Base-by-base conservation (phyloP, 2,888 invertebrate genomes). In the Phortica magna region DNA sequence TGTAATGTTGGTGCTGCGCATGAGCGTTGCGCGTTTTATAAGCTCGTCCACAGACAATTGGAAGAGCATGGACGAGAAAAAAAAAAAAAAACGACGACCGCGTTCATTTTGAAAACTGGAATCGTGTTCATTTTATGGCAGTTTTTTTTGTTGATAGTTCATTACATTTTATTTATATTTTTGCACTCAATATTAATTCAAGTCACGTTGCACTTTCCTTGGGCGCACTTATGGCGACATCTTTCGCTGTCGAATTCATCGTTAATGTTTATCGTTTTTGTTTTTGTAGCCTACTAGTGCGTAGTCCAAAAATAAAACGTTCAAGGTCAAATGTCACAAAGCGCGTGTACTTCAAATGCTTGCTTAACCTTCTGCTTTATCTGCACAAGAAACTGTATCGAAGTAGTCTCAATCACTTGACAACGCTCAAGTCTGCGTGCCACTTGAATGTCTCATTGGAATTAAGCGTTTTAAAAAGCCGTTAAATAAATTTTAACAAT, bases 1-100 rank as follows among this genome's bases (percentile, higher is more conserved):
- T 83, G 85, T 83, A 90, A 88, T 90, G 89, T 82, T 87, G 87
- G 83, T 77, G 80, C 79, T 83, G 85, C 83, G 83, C 83, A 81
- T 79, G 81, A 83, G 83, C 79, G 57, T 76, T 55, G 79, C 79
- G 74, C 77, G 78, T 89, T 86, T 90, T 90, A 90, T 90, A 89
- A 88, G 84, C 87, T 89, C 84, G 84, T 82, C 43, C 31, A 75
- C 59, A 42, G 59, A 22, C 74, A n/a, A 78, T 71, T 83, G 85
- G 85, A 85, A 87, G 78, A 59, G 76, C 65, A 17, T 43, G 70
- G 19, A 17, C 10, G 19, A 61, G 7, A 4, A 61, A 84, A 86
- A 84, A 83, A 79, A 78, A 77, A 72, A 39, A 4, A 65, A 65
- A 5, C 39, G 19, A 19, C 48, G 53, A 55, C 10, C 42, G 5